Base-by-base conservation (phyloP, 2,888 invertebrate genomes). In the Brenthis ino region DNA sequence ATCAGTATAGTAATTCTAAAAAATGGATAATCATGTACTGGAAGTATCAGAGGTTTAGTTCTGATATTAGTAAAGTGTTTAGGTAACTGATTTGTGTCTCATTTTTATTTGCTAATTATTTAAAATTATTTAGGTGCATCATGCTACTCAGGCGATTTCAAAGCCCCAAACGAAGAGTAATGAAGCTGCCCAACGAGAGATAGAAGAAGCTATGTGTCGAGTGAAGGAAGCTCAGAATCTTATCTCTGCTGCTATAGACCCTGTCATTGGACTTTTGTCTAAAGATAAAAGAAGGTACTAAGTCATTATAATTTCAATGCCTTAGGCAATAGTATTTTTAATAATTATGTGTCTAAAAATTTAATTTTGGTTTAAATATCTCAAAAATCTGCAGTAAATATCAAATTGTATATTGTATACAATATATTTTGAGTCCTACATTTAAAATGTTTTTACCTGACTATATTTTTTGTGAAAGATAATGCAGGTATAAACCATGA, bases 191-290 rank as follows among this genome's bases (percentile, higher is more conserved):
- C 97, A 98, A 81, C 95, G 97, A 57, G 99, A 99, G 91, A 98
- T 99, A 67, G 98, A 99, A 85, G 98, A 98, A 85, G 99, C 98
- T 0, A 98, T 99, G 98, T 97, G 98, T 57, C 94, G 98, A 73
- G 98, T 99, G 0, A 98, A 98, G 83, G 99, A 99, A 89, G 98
- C 98, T 0, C 98, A 99, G 87, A 97, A 97, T 84, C 94, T 98
- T 80, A 98, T 99, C 74, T 97, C 98, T 0, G 98, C 98, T 11
- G 97, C 98, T 14, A 98, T 98, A 73, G 98, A 98, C 89, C 97
- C 97, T 0, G 97, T 97, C 67, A 97, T 97, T 78, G 97, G 97
- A 6, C 95, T 97, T 91, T 87, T 97, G 33, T 96, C 97, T 1
- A 97, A 97, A 85, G 97, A 97, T 78, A 97, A 97, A 82, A 93